These are phyloP conservation scores for Dendronephthya gigantea DNA, from an alignment of 64 coral and sea anemone species.

Conservation along the genomic window DNA sequence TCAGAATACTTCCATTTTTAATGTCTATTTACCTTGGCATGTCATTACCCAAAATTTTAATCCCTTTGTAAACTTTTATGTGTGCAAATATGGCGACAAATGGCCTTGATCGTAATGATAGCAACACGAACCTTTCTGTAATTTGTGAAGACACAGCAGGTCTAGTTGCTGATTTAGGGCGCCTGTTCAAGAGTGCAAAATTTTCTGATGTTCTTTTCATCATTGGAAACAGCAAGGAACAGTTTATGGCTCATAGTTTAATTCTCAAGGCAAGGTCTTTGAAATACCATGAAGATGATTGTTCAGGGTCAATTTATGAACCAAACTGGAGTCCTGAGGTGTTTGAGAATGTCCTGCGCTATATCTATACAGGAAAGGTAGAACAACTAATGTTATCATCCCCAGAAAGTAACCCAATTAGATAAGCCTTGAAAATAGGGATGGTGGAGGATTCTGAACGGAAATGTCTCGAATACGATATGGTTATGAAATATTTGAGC, in stretches of 20 bases:
- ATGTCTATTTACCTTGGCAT: too few species aligned
- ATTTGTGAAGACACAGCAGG: neutral
- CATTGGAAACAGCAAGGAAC: neutral
- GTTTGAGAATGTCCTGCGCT: constrained; percentile 72
- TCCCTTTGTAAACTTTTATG: too few species aligned
- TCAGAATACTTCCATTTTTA: too few species aligned
- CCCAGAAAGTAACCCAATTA: neutral
- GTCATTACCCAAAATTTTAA: too few species aligned
- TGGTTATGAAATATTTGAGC: neutral
- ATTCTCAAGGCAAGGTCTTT: neutral
- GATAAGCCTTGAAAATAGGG: too few species aligned
- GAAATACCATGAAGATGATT: neutral
- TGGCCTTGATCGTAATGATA: too few species aligned
- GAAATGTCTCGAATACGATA: too few species aligned
- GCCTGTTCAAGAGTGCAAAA: neutral
- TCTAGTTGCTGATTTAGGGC: neutral
- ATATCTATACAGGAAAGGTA: constrained; percentile 92
- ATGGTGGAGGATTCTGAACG: too few species aligned
- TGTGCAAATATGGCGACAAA: too few species aligned
- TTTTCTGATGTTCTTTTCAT: neutral
- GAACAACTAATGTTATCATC: neutral
- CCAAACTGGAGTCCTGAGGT: constrained; percentile 36
- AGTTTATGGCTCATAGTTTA: neutral
- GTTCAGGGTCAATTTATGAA: neutral
- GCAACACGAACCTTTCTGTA: too few species aligned